Evolutionary conservation across 1,140 invertebrate species (phyloP), one percentile per base, ranked within the genome.

Genomic region (Paraescarpia echinospica): DNA sequence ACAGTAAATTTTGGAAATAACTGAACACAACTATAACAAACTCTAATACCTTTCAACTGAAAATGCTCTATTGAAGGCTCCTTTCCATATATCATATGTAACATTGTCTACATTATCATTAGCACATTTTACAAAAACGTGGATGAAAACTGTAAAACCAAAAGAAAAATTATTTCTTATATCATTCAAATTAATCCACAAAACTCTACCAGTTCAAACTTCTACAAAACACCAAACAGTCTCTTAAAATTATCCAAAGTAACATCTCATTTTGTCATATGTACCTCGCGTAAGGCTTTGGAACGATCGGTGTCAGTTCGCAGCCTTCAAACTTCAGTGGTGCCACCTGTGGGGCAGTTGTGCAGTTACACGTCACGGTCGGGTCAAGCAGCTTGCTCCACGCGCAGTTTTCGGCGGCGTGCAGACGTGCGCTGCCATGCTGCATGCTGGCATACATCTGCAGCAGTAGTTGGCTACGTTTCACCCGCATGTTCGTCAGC

Each of bases 391-490:
- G 27, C 92, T 92, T 92, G 92, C 92, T 93, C 93, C 93, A 93
- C 41, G 92, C 89, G 59, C 93, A 93, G 93, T 93, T 91, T 92
- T 93, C 93, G n/a, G 93, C 92, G 90, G 92, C 93, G 9, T 92
- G 89, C 33, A 93, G 92, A 35, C 91, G 48, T 89, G 34, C 48
- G 33, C 90, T 93, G 90, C 92, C 92, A 14, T 92, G n/a, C 90
- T 92, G 93, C n/a, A 93, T 41, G 35, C 92, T 92, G 33, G 93
- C 93, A 33, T 93, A 93, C 93, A 93, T 93, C n/a, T 93, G 92
- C 35, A 93, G 90, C 93, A 93, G 77, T 35, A 93, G 90, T 51
- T 92, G 92, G 90, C 92, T 91, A 5, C 93, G 34, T 91, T 93
- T 93, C 14, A 48, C 90, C 1, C 93, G 88, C 48, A 93, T 59